These are phyloP conservation scores for Megaleporinus macrocephalus DNA, from an alignment of 2,113 vertebrate genomes.

Conservation along the genomic window DNA sequence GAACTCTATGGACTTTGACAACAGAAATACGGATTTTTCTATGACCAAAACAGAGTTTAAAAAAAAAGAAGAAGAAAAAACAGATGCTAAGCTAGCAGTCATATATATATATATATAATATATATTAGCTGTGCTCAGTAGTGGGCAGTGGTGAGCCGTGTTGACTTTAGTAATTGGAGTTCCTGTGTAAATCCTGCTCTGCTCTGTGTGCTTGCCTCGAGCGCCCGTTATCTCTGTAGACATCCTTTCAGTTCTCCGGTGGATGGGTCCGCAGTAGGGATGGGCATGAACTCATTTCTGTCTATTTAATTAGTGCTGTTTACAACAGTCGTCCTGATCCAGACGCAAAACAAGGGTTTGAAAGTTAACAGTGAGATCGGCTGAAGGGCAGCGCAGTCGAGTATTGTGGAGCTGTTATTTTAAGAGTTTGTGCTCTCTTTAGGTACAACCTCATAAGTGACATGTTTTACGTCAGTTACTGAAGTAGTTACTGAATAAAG, in stretches of 20 bases:
- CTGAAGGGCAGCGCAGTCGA: too few relatives aligned
- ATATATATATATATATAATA: slow-evolving; percentile 27
- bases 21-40: slow-evolving; percentile 74
- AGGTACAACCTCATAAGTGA: too few relatives aligned
- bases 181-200: slow-evolving; percentile 38
- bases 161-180: slow-evolving; percentile 45
- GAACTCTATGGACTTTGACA: slow-evolving; percentile 63
- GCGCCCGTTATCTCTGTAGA: slow-evolving; percentile 15
- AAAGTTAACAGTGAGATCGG: too few relatives aligned
- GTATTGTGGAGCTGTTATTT: too few relatives aligned
- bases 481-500: too few relatives aligned
- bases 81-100: slow-evolving; percentile 48
- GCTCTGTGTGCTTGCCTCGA: slow-evolving; percentile 34
- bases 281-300: background rate
- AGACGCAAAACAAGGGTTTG: too few relatives aligned
- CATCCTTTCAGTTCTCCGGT: background rate
- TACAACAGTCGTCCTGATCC: background rate
- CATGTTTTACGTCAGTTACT: too few relatives aligned
- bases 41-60: slow-evolving; percentile 69
- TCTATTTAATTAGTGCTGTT: background rate
- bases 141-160: slow-evolving; percentile 46
- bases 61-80: slow-evolving; percentile 46
- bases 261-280: background rate
- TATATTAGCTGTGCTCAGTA: slow-evolving; percentile 39
- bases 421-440: too few relatives aligned